Evolutionary conservation across 2,888 invertebrate species (phyloP).

Genomic region (Tetragnatha montana): DNA sequence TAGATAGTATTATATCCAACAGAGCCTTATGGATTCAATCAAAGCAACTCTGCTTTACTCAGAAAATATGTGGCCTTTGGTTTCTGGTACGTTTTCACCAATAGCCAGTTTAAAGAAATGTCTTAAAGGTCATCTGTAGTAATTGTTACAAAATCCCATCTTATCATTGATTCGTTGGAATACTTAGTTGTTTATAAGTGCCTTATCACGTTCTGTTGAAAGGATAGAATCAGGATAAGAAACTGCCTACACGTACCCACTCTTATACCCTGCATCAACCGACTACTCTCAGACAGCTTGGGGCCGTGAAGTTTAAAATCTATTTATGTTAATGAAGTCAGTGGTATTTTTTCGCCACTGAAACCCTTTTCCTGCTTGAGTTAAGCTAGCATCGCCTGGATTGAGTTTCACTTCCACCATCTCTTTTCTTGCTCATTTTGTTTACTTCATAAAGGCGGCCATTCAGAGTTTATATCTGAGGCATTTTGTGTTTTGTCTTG

Average conservation of each 20-base stretch:
- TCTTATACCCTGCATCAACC: background rate
- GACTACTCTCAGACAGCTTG: conserved; percentile 20
- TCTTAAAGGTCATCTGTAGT: background rate
- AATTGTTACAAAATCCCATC: background rate
- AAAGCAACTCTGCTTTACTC: too few relatives aligned
- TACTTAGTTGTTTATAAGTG: conserved; percentile 17
- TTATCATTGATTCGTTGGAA: background rate
- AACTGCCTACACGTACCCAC: background rate
- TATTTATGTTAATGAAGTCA: background rate
- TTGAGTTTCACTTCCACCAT: background rate
- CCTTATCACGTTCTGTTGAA: background rate
- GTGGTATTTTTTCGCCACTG: background rate
- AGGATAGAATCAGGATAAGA: conserved; percentile 3
- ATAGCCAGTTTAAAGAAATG: background rate
- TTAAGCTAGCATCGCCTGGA: background rate
- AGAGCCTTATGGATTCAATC: too few relatives aligned
- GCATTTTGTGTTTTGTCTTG: background rate
- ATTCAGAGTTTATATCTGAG: background rate
- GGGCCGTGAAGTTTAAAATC: conserved; percentile 16
- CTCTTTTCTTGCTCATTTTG: background rate
- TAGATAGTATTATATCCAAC: too few relatives aligned
- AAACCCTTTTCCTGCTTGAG: background rate
- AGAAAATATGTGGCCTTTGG: too few relatives aligned
- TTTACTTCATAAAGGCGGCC: background rate
- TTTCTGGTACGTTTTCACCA: background rate